phyloP scores from a whole-genome alignment of 2,797 vertebrate species.

The Emys orbicularis region DNA sequence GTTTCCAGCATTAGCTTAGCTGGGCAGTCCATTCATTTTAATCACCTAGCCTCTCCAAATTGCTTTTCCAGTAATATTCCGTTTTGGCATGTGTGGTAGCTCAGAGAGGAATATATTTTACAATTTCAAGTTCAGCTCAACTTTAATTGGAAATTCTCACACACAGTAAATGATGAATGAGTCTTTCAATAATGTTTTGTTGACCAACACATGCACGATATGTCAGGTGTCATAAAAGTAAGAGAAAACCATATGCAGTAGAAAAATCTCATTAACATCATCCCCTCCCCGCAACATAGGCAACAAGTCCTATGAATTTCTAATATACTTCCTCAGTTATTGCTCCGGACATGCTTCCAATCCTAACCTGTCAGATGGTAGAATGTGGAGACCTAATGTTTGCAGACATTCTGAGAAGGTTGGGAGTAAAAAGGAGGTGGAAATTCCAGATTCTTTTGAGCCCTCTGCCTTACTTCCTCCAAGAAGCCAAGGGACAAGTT shows the following conservation, averaged over 20 bases:
- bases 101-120: neutral
- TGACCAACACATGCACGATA: slow-evolving; percentile 8
- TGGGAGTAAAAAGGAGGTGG: neutral
- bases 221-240: slow-evolving; percentile 45
- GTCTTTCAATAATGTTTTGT: neutral
- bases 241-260: neutral
- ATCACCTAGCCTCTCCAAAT: neutral
- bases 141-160: neutral
- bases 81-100: accelerated
- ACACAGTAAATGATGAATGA: accelerated
- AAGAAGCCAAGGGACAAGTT: neutral
- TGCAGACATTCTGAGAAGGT: slow-evolving; percentile 43
- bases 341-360: slow-evolving; percentile 44
- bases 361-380: slow-evolving; percentile 27
- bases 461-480: neutral
- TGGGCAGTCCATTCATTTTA: neutral
- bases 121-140: neutral
- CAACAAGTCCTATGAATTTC: slow-evolving; percentile 45
- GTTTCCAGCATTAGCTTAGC: neutral
- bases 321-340: slow-evolving; percentile 33
- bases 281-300: neutral
- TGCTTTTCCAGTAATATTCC: accelerated
- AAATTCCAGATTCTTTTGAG: neutral
- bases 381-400: slow-evolving; percentile 12
- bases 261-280: slow-evolving; percentile 43